Conservation (phyloP, 1,140 invertebrate species). For the Zaprionus kolodkinae region DNA sequence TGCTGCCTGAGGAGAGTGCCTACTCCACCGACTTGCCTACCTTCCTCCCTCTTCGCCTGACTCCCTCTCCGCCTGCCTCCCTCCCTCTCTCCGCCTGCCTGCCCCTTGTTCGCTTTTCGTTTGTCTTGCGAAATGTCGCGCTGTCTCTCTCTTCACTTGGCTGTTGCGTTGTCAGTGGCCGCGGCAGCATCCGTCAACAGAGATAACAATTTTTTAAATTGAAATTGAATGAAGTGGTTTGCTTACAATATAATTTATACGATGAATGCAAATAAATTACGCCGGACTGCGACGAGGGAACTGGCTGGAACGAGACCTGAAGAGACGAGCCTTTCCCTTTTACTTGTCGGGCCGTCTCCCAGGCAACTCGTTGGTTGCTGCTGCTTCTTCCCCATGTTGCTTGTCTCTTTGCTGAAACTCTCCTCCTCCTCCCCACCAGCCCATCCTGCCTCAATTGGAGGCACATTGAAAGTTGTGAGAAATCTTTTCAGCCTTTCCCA, state of each 20-base stretch:
- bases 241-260: slow-evolving; percentile 84
- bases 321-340: slow-evolving; percentile 66
- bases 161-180: slow-evolving; percentile 74
- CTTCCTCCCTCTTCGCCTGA: background rate
- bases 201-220: slow-evolving; percentile 84
- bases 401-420: slow-evolving; percentile 26
- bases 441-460: slow-evolving; percentile 36
- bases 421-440: background rate
- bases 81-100: background rate
- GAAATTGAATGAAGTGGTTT: slow-evolving; percentile 84
- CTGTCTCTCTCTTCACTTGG: slow-evolving; percentile 51
- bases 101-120: slow-evolving; percentile 43
- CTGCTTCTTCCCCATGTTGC: background rate
- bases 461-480: slow-evolving; percentile 80
- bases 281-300: slow-evolving; percentile 48
- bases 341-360: slow-evolving; percentile 36
- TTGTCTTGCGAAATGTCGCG: slow-evolving; percentile 68
- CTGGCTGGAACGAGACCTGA: slow-evolving; percentile 4
- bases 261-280: slow-evolving; percentile 84
- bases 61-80: background rate
- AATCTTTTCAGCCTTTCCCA: slow-evolving; percentile 59
- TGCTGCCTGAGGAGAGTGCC: background rate
- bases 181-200: slow-evolving; percentile 80
- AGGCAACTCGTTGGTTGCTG: slow-evolving; percentile 17
- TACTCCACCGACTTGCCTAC: background rate